Base-by-base conservation (phyloP, 1,140 invertebrate species). In the Drosophila busckii region DNA sequence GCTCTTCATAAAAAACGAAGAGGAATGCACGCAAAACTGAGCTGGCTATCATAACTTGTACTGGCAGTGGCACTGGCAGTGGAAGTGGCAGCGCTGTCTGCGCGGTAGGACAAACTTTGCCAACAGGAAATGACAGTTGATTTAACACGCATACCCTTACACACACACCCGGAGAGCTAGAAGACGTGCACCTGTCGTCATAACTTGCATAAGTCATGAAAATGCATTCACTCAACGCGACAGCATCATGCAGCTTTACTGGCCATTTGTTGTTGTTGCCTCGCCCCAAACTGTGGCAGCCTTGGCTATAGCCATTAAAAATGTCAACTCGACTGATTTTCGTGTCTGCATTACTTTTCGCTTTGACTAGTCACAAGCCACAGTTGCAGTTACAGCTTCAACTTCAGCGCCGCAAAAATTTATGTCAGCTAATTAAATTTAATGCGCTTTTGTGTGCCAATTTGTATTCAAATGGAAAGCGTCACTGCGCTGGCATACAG, bases 191-290 rank as follows among this genome's bases (percentile, higher is more conserved):
- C 75, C 73, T 78, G 73, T 80, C 73, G 68, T 78, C 75, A 73
- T 73, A 73, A 78, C 58, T 78, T 78, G 73, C 73, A 78, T 82
- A 78, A 78, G 73, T 78, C 73, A 78, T 78, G 73, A 80, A 82
- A 82, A 63, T 67, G 63, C 58, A 61, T 62, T 58, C 45, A 49
- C 56, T 61, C 56, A 50, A 35, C 52, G 66, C 29, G 55, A 42
- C 38, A 52, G 38, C 17, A 26, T 22, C 49, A 25, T 37, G 25
- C 40, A 45, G 25, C 45, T 1, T 40, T 46, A n/a, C n/a, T n/a
- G n/a, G n/a, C n/a, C n/a, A n/a, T n/a, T n/a, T n/a, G n/a, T n/a
- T n/a, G n/a, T n/a, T n/a, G n/a, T n/a, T n/a, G n/a, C n/a, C n/a
- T n/a, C n/a, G n/a, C n/a, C n/a, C n/a, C n/a, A n/a, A n/a, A n/a